phyloP scores from a whole-genome alignment of 2,888 invertebrate species.

The Odontothrips loti region DNA sequence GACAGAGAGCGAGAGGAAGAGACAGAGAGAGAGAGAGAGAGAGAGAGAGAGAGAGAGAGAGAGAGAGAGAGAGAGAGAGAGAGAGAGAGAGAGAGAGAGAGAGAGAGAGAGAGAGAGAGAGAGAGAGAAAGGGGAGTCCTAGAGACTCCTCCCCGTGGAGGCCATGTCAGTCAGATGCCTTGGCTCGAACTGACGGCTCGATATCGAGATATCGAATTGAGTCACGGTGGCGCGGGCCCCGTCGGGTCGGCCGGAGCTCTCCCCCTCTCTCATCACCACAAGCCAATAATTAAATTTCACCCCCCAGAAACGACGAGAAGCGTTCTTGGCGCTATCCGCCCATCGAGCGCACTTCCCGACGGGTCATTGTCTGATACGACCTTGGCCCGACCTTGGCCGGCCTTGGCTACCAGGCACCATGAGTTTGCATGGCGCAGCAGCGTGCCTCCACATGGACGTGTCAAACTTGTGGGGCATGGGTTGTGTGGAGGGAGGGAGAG shows the following conservation, averaged over 20 bases:
- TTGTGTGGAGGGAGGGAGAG: neutral
- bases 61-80: too few species aligned
- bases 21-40: too few species aligned
- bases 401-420: too few species aligned
- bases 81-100: too few species aligned
- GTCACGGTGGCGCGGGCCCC: neutral
- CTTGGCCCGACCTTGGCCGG: neutral
- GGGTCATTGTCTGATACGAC: neutral
- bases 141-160: neutral
- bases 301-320: neutral
- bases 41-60: too few species aligned
- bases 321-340: neutral
- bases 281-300: conserved; percentile 11
- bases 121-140: too few species aligned
- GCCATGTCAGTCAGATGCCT: neutral
- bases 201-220: conserved; percentile 2
- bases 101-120: too few species aligned
- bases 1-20: too few species aligned
- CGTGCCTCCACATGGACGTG: too few species aligned
- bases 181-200: neutral
- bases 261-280: neutral
- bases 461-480: neutral
- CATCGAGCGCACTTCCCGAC: neutral
- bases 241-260: neutral
- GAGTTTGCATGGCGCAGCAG: too few species aligned